Conservation (phyloP, 2,888 invertebrate species). For the Vesta saturnalis region DNA sequence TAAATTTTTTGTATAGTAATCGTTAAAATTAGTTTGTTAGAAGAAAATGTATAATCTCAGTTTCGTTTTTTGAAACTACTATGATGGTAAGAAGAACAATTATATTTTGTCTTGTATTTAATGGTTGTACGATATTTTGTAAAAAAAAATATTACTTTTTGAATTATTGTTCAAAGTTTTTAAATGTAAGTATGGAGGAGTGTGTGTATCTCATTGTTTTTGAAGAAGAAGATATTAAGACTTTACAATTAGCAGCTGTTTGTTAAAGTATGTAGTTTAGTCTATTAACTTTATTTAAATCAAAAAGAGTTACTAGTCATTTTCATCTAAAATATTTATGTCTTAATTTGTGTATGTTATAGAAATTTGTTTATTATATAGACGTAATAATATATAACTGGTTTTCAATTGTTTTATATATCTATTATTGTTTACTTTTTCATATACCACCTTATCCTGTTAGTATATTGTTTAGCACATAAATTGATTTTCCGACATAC, state of each 20-base stretch:
- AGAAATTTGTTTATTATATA: constrained; percentile 60
- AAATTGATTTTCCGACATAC: no score
- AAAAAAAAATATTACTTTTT: neutral
- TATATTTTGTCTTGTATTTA: constrained; percentile 7
- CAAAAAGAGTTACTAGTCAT: constrained; percentile 59
- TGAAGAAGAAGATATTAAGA: constrained; percentile 29
- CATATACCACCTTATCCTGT: neutral
- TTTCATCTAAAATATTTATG: constrained; percentile 57
- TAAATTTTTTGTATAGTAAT: constrained; percentile 26
- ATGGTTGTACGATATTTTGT: constrained; percentile 8
- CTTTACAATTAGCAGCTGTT: constrained; percentile 53
- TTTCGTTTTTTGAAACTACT: constrained; percentile 23
- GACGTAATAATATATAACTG: constrained; percentile 54
- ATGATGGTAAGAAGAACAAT: constrained; percentile 9
- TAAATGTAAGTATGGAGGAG: constrained; percentile 6
- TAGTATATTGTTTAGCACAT: constrained; percentile 35
- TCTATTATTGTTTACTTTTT: no score
- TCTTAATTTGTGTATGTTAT: constrained; percentile 56
- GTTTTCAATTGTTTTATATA: constrained; percentile 49
- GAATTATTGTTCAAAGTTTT: neutral
- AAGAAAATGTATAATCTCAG: neutral
- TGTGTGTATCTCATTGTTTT: constrained; percentile 29
- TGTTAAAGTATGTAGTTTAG: constrained; percentile 58
- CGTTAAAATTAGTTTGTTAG: constrained; percentile 21
- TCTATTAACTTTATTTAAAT: constrained; percentile 56